A percentile compares a stretch with the other conserved stretches of the same genome.
phyloP scores from a whole-genome alignment of 2,113 vertebrate genomes.

The Corythornis vintsioides region DNA sequence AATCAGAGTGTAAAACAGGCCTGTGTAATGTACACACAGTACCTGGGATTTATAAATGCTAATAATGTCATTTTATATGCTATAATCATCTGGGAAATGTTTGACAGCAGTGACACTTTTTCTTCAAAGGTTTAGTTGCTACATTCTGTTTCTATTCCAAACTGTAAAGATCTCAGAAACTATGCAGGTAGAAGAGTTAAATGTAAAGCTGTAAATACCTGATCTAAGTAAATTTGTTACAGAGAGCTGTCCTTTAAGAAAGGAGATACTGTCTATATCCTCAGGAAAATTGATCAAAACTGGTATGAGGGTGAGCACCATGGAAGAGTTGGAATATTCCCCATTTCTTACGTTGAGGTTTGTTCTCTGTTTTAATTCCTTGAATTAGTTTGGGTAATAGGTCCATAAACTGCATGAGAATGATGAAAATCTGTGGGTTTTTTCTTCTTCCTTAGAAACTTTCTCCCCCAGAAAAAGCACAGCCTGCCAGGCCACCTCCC shows the following conservation, averaged over 20 bases:
- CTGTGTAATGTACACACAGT: neutral
- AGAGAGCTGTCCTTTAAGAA: slow-evolving; percentile 98
- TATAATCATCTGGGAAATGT: neutral
- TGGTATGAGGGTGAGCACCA: slow-evolving; percentile 97
- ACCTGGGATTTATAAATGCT: neutral
- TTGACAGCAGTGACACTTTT: neutral
- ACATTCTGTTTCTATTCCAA: neutral
- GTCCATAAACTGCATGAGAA: neutral
- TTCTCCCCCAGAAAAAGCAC: slow-evolving; percentile 86
- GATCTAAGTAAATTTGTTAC: slow-evolving; percentile 69
- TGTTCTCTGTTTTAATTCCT: slow-evolving; percentile 24
- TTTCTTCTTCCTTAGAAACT: slow-evolving; percentile 80
- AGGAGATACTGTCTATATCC: slow-evolving; percentile 94
- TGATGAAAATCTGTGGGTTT: neutral
- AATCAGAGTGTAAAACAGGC: neutral
- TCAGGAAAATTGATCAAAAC: slow-evolving; percentile 98
- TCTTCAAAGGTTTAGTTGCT: neutral
- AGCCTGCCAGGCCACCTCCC: slow-evolving; percentile 92
- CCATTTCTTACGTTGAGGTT: slow-evolving; percentile 96
- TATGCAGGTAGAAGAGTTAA: neutral
- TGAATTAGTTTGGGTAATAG: neutral
- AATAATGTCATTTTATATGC: neutral
- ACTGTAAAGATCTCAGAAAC: neutral
- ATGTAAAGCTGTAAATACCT: slow-evolving; percentile 17
- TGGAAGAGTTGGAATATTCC: slow-evolving; percentile 93